Conservation (phyloP, 2,888 invertebrate species). For the Mesorhabditis sp. region DNA sequence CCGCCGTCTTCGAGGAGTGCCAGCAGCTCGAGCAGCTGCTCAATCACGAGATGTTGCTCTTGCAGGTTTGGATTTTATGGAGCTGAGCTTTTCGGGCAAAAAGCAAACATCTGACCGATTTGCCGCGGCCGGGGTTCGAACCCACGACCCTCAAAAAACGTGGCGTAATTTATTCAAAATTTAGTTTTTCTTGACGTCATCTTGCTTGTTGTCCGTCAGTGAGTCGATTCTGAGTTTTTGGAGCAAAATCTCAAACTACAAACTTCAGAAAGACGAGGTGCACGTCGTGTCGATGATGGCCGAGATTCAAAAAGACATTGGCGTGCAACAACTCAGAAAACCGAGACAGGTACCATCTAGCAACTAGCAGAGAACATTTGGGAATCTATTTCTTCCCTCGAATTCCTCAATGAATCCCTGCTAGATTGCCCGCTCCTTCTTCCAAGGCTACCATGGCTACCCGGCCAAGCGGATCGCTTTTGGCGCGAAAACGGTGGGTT, state of each 20-base stretch:
- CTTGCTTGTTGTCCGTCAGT: too few relatives aligned
- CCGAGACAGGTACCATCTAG: neutral
- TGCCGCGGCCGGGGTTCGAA: too few relatives aligned
- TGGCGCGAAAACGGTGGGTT: neutral
- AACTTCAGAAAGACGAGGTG: neutral
- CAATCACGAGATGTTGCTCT: neutral
- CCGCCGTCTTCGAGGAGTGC: slow-evolving; percentile 5
- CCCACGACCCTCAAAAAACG: too few relatives aligned
- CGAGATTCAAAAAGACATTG: neutral
- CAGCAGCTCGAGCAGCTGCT: neutral
- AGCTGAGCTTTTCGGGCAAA: too few relatives aligned
- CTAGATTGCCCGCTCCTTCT: slow-evolving; percentile 2
- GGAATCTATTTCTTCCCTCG: neutral
- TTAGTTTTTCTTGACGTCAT: too few relatives aligned
- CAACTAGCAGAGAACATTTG: neutral
- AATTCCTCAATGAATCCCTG: neutral
- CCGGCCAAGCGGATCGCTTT: slow-evolving; percentile 4
- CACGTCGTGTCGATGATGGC: neutral
- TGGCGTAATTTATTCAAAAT: too few relatives aligned
- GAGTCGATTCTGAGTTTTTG: too few relatives aligned
- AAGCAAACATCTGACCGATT: too few relatives aligned
- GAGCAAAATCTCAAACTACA: neutral
- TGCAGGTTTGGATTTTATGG: neutral
- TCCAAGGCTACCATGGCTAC: neutral
- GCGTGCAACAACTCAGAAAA: neutral